Evolutionary conservation across 2,888 invertebrate genomes (phyloP).

Genomic region (Syrphus vitripennis): DNA sequence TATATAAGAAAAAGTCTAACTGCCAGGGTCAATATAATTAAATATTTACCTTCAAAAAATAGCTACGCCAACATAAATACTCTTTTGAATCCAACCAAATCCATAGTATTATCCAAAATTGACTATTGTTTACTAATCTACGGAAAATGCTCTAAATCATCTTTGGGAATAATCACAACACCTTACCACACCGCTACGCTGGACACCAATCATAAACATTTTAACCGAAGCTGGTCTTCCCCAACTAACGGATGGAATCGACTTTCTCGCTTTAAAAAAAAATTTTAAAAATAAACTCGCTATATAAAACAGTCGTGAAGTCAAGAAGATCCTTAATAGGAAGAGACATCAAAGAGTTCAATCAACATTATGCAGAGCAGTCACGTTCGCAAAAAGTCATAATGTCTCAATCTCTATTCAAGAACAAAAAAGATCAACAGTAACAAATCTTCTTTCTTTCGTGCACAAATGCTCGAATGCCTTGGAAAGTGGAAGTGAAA

Average conservation of each 20-base stretch:
- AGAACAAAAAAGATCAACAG: no score
- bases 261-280: conserved; percentile 12
- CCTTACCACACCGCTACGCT: conserved; percentile 15
- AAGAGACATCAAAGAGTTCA: not conserved
- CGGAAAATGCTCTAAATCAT: conserved; percentile 17
- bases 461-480: no score
- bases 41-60: conserved; percentile 21
- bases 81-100: not conserved
- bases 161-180: conserved; percentile 8
- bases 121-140: conserved; percentile 32
- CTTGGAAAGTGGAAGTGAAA: no score
- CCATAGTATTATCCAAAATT: conserved; percentile 18
- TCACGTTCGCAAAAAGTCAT: not conserved
- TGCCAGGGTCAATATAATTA: conserved; percentile 31
- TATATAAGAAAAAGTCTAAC: conserved; percentile 2
- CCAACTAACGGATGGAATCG: conserved; percentile 4
- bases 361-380: not conserved
- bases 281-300: conserved; percentile 7
- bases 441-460: no score
- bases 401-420: not conserved
- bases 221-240: conserved; percentile 21
- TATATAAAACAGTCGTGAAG: not conserved
- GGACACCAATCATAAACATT: conserved; percentile 28
- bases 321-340: not conserved
- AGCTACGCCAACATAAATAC: not conserved